phyloP scores from a whole-genome alignment of 92 coral and sea anemone species.

The Paramuricea clavata region DNA sequence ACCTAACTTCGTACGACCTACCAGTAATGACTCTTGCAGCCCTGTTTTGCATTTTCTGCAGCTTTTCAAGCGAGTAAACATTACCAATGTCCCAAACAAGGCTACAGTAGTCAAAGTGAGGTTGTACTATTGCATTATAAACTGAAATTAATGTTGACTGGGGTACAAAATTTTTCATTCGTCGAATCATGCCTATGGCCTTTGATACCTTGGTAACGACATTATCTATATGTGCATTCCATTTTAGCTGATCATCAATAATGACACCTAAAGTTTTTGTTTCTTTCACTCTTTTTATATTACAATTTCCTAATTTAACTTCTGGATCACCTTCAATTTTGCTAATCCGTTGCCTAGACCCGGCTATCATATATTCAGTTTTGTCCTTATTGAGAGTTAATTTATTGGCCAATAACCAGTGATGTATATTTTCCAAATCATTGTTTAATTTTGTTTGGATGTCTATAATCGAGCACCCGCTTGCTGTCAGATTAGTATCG shows the following conservation, averaged over 20 bases:
- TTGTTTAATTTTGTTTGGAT: not conserved
- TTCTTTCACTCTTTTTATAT: constrained; percentile 18
- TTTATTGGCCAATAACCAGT: not conserved
- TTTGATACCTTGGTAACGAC: too few species aligned
- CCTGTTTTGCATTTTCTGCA: constrained; percentile 2
- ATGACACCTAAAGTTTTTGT: not conserved
- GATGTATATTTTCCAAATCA: not conserved
- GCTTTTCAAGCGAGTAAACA: constrained; percentile 1
- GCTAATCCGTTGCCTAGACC: not conserved
- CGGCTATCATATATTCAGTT: constrained; percentile 6
- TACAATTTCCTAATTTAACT: not conserved
- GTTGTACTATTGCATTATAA: too few species aligned
- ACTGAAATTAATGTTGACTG: too few species aligned
- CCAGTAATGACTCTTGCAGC: not conserved
- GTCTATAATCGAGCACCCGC: not conserved
- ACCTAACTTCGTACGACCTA: too few species aligned
- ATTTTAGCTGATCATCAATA: too few species aligned
- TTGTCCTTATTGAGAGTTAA: constrained; percentile 15
- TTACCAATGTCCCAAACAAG: not conserved
- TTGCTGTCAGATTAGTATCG: not conserved
- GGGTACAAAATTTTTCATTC: too few species aligned
- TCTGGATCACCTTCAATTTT: not conserved
- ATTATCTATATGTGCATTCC: too few species aligned
- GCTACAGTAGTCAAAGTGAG: constrained; percentile 22
- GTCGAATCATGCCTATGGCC: too few species aligned